Evolutionary conservation across 2,888 invertebrate species (phyloP).

Genomic region (Schizaphis graminum): DNA sequence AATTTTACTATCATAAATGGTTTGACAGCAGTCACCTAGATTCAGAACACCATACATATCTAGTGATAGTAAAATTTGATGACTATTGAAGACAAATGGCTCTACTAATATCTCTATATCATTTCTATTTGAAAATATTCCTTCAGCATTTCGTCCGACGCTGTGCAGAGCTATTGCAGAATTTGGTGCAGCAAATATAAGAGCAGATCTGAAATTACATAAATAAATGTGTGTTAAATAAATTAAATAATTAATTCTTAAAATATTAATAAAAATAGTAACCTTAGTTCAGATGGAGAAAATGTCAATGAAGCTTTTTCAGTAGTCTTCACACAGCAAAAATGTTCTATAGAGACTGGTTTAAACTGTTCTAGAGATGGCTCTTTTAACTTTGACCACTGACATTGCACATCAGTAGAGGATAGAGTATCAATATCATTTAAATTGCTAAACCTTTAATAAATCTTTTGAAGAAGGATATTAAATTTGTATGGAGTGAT

Average conservation of each 20-base stretch:
- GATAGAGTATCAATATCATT: too few relatives aligned
- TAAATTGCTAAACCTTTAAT: too few relatives aligned
- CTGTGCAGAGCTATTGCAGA: background rate
- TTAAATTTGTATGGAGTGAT: too few relatives aligned
- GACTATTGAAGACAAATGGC: background rate
- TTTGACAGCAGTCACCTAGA: conserved; percentile 25
- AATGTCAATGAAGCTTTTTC: background rate
- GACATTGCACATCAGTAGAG: too few relatives aligned
- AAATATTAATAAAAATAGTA: background rate
- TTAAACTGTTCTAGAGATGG: conserved; percentile 35
- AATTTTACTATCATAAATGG: background rate
- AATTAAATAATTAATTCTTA: background rate
- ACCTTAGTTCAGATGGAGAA: background rate
- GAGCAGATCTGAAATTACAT: background rate
- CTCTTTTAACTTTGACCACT: too few relatives aligned
- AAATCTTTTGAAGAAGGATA: too few relatives aligned
- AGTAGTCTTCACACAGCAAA: conserved; percentile 27
- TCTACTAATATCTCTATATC: background rate
- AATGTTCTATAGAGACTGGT: conserved; percentile 26
- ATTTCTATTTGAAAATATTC: background rate
- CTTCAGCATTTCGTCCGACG: background rate
- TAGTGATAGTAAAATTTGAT: background rate
- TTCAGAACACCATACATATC: background rate
- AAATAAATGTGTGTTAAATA: background rate
- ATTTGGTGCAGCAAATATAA: conserved; percentile 23